Evolutionary conservation across 53 echinoderm and acorn worm genomes (phyloP).

Genomic region (Stichopus horrens): DNA sequence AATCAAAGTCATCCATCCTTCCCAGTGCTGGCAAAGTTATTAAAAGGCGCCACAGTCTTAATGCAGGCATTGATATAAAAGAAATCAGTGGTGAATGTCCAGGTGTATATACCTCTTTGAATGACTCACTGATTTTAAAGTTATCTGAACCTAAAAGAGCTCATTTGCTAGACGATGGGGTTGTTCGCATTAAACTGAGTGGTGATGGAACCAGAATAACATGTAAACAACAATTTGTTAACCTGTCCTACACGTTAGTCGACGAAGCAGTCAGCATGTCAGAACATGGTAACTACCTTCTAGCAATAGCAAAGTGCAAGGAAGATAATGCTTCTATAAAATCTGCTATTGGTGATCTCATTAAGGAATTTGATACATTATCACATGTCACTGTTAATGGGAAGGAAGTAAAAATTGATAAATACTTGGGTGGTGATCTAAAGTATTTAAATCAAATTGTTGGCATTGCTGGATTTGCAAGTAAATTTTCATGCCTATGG

Average conservation of each 20-base stretch:
- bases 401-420: constrained; percentile 45
- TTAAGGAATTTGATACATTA: constrained; percentile 48
- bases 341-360: constrained; percentile 37
- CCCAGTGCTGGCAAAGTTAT: constrained; percentile 27
- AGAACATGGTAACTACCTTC: constrained; percentile 61
- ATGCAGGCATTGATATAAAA: background rate
- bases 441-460: constrained; percentile 63
- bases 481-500: constrained; percentile 56
- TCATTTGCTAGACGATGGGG: constrained; percentile 30
- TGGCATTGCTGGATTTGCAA: constrained; percentile 54
- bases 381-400: constrained; percentile 46
- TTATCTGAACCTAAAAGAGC: constrained; percentile 37
- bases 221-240: constrained; percentile 58
- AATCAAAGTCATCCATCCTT: constrained; percentile 8
- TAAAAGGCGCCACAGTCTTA: constrained; percentile 40
- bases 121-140: constrained; percentile 5
- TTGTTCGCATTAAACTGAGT: constrained; percentile 45
- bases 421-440: constrained; percentile 64
- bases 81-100: constrained; percentile 35
- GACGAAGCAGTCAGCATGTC: constrained; percentile 57
- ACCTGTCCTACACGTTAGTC: constrained; percentile 57
- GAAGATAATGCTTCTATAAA: constrained; percentile 54
- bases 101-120: constrained; percentile 38
- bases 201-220: constrained; percentile 56
- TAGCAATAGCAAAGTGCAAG: constrained; percentile 57